These are phyloP conservation scores for Drosophila borealis DNA, from an alignment of 2,888 invertebrate genomes.

Conservation along the genomic window DNA sequence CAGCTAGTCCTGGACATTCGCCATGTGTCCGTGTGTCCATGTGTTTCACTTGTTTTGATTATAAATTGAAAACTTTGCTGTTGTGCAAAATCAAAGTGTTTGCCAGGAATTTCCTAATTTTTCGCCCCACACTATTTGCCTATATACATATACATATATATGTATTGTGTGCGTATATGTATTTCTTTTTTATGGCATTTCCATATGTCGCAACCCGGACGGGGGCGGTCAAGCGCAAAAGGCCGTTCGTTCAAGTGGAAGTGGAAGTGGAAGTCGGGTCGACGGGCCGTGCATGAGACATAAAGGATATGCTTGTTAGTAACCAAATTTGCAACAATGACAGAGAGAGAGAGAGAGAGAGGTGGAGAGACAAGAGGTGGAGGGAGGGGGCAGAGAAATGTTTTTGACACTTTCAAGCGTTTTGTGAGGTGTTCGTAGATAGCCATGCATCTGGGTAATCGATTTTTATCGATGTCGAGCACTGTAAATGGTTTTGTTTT, in stretches of 20 bases:
- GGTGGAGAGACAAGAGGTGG: background rate
- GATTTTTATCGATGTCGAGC: conserved; percentile 29
- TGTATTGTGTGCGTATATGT: background rate
- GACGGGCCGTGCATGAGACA: conserved; percentile 11
- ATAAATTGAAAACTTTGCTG: conserved; percentile 79
- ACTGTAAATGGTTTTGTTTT: conserved; percentile 17
- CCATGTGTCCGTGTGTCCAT: conserved; percentile 12
- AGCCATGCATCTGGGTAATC: conserved; percentile 29
- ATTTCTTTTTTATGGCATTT: conserved; percentile 50
- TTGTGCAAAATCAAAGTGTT: conserved; percentile 72
- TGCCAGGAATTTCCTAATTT: conserved; percentile 50
- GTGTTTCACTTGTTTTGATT: conserved; percentile 68
- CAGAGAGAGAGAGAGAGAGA: conserved; percentile 9
- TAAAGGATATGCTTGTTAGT: conserved; percentile 68
- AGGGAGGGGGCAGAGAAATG: conserved; percentile 15
- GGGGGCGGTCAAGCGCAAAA: conserved; percentile 74
- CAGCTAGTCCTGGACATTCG: conserved; percentile 53
- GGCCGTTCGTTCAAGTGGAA: conserved; percentile 68
- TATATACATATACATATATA: background rate
- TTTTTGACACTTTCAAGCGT: conserved; percentile 53
- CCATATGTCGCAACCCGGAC: conserved; percentile 66
- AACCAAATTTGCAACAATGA: conserved; percentile 56
- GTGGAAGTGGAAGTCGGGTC: conserved; percentile 19
- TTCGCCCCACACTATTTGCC: conserved; percentile 10
- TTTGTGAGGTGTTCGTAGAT: conserved; percentile 21